A percentile compares a stretch with the other conserved stretches of the same genome.
Conservation (phyloP, 2,113 vertebrate species). For the Xiphophorus couchianus region DNA sequence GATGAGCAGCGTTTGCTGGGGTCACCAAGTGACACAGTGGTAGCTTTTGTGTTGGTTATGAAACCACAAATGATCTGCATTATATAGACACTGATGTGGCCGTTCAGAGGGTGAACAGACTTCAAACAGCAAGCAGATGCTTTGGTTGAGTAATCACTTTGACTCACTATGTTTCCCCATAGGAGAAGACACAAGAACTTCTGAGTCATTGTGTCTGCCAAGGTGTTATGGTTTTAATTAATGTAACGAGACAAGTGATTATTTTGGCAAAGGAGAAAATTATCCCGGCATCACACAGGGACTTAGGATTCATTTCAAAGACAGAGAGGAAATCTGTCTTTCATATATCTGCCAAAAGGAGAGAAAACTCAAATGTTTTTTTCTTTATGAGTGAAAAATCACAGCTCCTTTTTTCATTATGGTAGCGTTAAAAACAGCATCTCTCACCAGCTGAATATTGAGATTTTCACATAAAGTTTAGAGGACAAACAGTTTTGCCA, state of each 20-base stretch:
- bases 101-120: conserved; percentile 7
- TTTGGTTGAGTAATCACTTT: conserved; percentile 53
- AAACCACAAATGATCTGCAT: conserved; percentile 57
- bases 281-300: conserved; percentile 34
- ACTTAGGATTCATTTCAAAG: conserved; percentile 41
- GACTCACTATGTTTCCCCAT: conserved; percentile 57
- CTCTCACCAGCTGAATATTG: neutral
- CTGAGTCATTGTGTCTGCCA: conserved; percentile 38
- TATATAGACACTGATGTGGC: conserved; percentile 56
- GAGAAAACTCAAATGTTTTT: neutral
- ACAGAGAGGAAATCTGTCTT: conserved; percentile 6
- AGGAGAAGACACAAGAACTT: conserved; percentile 25
- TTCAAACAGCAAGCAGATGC: conserved; percentile 67
- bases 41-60: conserved; percentile 32
- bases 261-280: conserved; percentile 33
- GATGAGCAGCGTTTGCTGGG: conserved; percentile 24
- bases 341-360: conserved; percentile 13
- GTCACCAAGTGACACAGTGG: conserved; percentile 49
- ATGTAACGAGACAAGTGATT: conserved; percentile 41
- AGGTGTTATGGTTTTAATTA: conserved; percentile 57
- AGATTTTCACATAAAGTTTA: neutral
- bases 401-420: neutral
- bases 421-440: neutral
- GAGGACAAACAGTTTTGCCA: too few relatives aligned
- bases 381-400: neutral